phyloP scores from a whole-genome alignment of 2,888 invertebrate species.

The Eurois occulta region DNA sequence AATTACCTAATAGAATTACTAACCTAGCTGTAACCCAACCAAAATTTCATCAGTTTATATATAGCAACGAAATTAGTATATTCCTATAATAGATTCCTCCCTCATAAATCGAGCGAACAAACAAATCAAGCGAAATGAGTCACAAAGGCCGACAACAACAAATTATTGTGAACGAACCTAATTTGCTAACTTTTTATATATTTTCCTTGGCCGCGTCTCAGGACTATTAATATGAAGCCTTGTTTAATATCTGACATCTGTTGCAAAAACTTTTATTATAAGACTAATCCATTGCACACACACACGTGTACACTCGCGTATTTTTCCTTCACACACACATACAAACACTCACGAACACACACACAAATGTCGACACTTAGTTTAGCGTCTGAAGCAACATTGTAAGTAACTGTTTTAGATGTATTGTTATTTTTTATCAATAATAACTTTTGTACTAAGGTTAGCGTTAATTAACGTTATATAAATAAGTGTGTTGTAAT shows the following conservation, averaged over 20 bases:
- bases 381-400: constrained; percentile 80
- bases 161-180: constrained; percentile 82
- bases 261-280: constrained; percentile 91
- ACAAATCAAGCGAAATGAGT: constrained; percentile 80
- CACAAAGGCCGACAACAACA: constrained; percentile 80
- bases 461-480: constrained; percentile 45
- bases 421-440: constrained; percentile 45
- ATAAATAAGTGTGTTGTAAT: constrained; percentile 28
- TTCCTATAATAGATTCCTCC: constrained; percentile 57
- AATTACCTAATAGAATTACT: not conserved
- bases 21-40: not conserved
- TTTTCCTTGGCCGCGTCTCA: constrained; percentile 85
- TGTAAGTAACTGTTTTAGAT: constrained; percentile 76
- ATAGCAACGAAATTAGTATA: constrained; percentile 41
- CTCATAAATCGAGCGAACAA: constrained; percentile 77
- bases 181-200: constrained; percentile 89
- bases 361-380: constrained; percentile 80
- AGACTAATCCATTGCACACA: constrained; percentile 90
- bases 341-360: constrained; percentile 42
- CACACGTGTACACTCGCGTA: constrained; percentile 73
- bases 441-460: constrained; percentile 22
- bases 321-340: constrained; percentile 70
- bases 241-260: constrained; percentile 91
- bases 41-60: constrained; percentile 4
- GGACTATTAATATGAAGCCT: constrained; percentile 88